Percentiles rank a stretch among this genome's conserved stretches.
Conservation (phyloP, 2,113 vertebrate species). For the Saguinus midas region DNA sequence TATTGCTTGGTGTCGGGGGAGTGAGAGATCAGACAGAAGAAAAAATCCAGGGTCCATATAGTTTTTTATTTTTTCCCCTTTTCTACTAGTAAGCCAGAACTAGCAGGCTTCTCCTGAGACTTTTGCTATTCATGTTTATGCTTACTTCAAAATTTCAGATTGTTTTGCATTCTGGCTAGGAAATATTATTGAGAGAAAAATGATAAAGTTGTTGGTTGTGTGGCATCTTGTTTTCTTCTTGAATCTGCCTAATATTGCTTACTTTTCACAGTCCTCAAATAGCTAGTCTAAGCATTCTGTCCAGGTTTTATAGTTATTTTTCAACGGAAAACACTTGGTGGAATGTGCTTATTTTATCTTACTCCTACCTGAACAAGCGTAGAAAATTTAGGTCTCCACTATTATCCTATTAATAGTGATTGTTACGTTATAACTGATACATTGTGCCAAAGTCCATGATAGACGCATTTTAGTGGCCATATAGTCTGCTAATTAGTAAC, state of each 20-base stretch:
- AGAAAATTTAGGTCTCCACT: background rate
- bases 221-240: background rate
- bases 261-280: background rate
- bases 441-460: background rate
- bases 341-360: background rate
- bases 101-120: background rate
- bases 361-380: background rate
- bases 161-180: background rate
- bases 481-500: background rate
- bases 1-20: fast-evolving
- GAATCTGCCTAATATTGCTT: background rate
- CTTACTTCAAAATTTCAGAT: background rate
- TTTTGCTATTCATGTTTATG: background rate
- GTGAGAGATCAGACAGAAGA: background rate
- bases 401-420: background rate
- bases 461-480: background rate
- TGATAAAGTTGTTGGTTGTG: background rate
- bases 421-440: background rate
- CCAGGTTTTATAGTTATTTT: background rate
- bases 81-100: background rate
- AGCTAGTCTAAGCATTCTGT: background rate
- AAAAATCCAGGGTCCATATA: background rate
- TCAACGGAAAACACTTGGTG: background rate
- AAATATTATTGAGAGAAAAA: background rate
- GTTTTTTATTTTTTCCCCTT: background rate